These are phyloP conservation scores for Trichomycterus rosablanca DNA, from an alignment of 2,113 vertebrate species.

Conservation along the genomic window DNA sequence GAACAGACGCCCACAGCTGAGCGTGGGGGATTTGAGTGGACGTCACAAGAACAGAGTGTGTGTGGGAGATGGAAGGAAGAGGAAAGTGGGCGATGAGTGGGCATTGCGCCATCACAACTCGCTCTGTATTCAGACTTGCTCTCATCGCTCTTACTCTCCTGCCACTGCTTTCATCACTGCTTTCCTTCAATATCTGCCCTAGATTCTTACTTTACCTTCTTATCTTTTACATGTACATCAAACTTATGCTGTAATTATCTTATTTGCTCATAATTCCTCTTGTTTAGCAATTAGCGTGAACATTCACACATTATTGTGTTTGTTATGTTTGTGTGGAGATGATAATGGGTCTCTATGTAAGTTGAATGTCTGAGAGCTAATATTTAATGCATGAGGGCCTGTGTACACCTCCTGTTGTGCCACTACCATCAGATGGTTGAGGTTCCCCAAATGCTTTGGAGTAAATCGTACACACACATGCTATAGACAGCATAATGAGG, in stretches of 20 bases:
- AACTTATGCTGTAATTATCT: not conserved
- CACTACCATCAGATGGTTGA: conserved; percentile 41
- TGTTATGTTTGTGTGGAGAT: not conserved
- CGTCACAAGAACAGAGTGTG: conserved; percentile 49
- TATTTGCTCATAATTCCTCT: conserved; percentile 2
- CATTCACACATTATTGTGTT: not conserved
- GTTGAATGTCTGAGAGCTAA: conserved; percentile 18
- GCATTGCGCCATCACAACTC: conserved; percentile 34
- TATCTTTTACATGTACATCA: not conserved
- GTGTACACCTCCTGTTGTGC: conserved; percentile 33
- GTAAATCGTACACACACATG: not conserved
- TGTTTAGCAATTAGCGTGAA: not conserved
- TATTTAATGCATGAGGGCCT: conserved; percentile 32
- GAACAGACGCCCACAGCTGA: conserved; percentile 36
- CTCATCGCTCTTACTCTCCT: conserved; percentile 11
- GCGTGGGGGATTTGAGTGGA: conserved; percentile 42
- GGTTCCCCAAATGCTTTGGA: conserved; percentile 33
- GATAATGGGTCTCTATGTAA: conserved; percentile 10
- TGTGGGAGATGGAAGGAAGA: conserved; percentile 43
- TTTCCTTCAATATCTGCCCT: not conserved
- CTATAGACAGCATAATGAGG: not conserved
- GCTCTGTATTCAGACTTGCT: conserved; percentile 15
- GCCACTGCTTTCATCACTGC: conserved; percentile 5
- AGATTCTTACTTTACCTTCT: not conserved
- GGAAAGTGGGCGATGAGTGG: conserved; percentile 41